A percentile compares a stretch with the other conserved stretches of the same genome.
These are phyloP conservation scores for Phytoseiulus persimilis DNA, from an alignment of 2,888 invertebrate species.

Conservation along the genomic window DNA sequence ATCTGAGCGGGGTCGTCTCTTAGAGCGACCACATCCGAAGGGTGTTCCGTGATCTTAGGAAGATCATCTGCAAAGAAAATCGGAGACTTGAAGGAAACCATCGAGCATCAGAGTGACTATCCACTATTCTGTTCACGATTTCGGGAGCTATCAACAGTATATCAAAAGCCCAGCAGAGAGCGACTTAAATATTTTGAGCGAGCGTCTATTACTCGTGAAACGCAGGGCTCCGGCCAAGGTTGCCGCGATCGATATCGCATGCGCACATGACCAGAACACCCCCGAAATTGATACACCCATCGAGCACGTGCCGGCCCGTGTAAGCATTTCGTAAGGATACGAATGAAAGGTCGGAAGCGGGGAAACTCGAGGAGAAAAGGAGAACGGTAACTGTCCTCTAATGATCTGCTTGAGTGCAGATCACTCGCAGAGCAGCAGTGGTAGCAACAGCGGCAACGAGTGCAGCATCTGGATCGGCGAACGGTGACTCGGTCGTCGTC, in stretches of 20 bases:
- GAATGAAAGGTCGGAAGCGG: not conserved
- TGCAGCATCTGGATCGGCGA: not conserved
- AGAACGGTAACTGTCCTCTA: not conserved
- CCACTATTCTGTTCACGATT: too few relatives aligned
- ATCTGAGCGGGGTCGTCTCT: conserved; percentile 24
- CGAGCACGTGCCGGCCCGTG: not conserved
- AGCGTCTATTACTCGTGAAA: not conserved
- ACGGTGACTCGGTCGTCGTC: not conserved
- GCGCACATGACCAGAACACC: not conserved
- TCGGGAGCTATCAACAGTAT: too few relatives aligned
- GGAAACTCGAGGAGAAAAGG: not conserved
- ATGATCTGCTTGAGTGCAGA: not conserved
- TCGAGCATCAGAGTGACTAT: too few relatives aligned
- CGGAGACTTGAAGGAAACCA: not conserved
- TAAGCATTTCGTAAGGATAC: not conserved
- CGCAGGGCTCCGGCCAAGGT: not conserved
- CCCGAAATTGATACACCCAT: not conserved
- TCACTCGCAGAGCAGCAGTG: not conserved
- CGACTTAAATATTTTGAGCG: too few relatives aligned
- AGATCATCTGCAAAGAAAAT: conserved; percentile 16
- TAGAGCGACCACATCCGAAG: conserved; percentile 11
- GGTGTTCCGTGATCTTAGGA: conserved; percentile 16
- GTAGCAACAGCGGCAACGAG: not conserved
- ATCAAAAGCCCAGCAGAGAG: too few relatives aligned
- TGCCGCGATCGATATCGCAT: not conserved